A percentile compares a stretch with the other conserved stretches of the same genome.
phyloP scores from a whole-genome alignment of 2,113 vertebrate species.

The Nerophis ophidion region DNA sequence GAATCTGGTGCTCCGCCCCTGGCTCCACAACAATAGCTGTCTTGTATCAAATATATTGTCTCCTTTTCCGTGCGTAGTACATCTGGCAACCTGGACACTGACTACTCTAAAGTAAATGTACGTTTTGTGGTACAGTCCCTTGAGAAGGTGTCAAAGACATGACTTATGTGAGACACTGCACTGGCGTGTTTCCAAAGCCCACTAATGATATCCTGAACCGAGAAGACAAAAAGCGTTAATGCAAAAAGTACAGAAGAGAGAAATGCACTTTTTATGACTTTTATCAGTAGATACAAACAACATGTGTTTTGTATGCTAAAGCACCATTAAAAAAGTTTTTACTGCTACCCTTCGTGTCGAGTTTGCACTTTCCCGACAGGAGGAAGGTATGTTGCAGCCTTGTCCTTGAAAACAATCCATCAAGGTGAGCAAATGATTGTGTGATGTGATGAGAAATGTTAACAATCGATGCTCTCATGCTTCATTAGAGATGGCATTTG shows the following conservation, averaged over 20 bases:
- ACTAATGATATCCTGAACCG: not conserved
- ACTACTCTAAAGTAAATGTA: too few species aligned
- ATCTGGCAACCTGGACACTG: too few species aligned
- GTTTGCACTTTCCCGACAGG: conserved; percentile 11
- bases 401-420: too few species aligned
- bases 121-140: too few species aligned
- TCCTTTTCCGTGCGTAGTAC: too few species aligned
- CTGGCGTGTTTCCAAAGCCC: too few species aligned
- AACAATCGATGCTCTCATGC: not conserved
- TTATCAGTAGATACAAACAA: conserved; percentile 42
- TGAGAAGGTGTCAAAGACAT: too few species aligned
- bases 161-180: too few species aligned
- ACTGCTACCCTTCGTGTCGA: conserved; percentile 26
- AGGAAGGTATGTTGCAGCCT: not conserved
- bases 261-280: conserved; percentile 52
- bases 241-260: conserved; percentile 34
- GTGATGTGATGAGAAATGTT: not conserved
- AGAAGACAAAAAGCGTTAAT: conserved; percentile 19
- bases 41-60: too few species aligned
- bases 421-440: not conserved
- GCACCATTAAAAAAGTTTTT: conserved; percentile 45
- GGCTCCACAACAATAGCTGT: too few species aligned
- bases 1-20: too few species aligned
- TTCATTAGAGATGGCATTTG: too few species aligned
- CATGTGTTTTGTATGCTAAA: conserved; percentile 56